These are phyloP conservation scores for Dryobates pubescens DNA, from an alignment of 2,797 vertebrate genomes.

Conservation along the genomic window DNA sequence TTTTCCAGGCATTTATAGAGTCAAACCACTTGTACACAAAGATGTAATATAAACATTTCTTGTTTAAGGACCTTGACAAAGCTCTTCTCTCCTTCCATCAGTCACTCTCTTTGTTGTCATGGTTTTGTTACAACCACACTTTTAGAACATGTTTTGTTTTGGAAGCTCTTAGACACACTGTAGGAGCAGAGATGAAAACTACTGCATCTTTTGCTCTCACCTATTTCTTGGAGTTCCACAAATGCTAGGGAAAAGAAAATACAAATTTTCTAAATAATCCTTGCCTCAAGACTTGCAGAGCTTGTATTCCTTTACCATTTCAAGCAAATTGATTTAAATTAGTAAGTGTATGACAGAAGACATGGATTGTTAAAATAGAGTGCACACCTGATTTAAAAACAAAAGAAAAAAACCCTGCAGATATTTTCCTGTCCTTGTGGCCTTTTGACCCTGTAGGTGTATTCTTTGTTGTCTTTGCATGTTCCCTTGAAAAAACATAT, in stretches of 20 bases:
- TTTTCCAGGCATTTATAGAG: neutral
- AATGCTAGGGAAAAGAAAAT: neutral
- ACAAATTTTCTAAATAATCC: neutral
- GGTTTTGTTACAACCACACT: neutral
- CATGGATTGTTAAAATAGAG: neutral
- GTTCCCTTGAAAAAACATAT: neutral
- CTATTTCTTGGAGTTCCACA: neutral
- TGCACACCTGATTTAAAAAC: neutral
- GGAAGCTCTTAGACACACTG: neutral
- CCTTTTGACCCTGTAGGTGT: neutral
- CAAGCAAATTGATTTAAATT: neutral
- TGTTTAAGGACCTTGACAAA: neutral
- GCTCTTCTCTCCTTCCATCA: neutral
- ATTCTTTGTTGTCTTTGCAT: neutral
- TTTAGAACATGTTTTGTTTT: neutral
- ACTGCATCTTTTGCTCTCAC: neutral
- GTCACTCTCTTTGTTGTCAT: neutral
- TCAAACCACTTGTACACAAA: neutral
- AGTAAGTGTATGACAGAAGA: neutral
- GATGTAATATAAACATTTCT: neutral
- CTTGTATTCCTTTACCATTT: conserved; percentile 5
- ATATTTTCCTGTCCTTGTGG: neutral
- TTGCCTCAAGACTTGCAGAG: neutral
- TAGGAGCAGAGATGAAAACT: neutral
- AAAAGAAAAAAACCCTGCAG: neutral